Evolutionary conservation across 37 sponge, comb jelly and placozoan genomes (phyloP), one percentile per base, ranked within the genome.

Genomic region (Oopsacas minuta): DNA sequence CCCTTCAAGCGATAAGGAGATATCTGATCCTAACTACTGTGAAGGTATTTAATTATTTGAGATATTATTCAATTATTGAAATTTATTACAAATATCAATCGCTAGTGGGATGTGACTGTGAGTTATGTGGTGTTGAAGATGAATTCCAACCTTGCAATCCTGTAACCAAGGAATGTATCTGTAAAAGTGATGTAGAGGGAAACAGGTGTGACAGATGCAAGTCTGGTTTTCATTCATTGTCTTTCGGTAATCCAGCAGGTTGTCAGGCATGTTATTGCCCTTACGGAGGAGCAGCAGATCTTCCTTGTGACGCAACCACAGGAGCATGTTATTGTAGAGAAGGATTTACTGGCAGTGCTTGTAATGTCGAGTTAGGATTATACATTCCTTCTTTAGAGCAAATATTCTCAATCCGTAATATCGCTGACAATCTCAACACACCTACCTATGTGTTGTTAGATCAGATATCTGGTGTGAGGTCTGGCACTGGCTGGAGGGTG

Each of bases 61-160:
- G 8, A 42, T 15, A 42, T 15, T 42, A 8, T 42, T 17, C 49
- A 42, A 8, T 42, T 8, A 42, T 15, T 42, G 49, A 42, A 42
- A 8, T 42, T 8, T 42, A 8, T 42, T 42, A 42, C 15, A 42
- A 42, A 15, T 8, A 15, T 42, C 15, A 17, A 42, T 42, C 15
- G 49, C 49, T 42, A 61, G 75, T 61, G 32, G 1, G 22, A 5
- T 61, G 75, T 34, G 75, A 61, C 75, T 61, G 75, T 61, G 75
- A 61, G 75, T 61, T 61, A n/a, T 61, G 75, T 12, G 75, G 75
- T 25, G 75, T 61, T 10, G 17, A 10, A 34, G 30, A 61, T 61
- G 75, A 61, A 61, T 61, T 61, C 75, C 75, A 61, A n/a, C 75
- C 75, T 3, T 61, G 75, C 22, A 34, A 61, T 61, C 20, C 75